Base-by-base conservation (phyloP, 2,888 invertebrate genomes). In the Apamea epomidion region DNA sequence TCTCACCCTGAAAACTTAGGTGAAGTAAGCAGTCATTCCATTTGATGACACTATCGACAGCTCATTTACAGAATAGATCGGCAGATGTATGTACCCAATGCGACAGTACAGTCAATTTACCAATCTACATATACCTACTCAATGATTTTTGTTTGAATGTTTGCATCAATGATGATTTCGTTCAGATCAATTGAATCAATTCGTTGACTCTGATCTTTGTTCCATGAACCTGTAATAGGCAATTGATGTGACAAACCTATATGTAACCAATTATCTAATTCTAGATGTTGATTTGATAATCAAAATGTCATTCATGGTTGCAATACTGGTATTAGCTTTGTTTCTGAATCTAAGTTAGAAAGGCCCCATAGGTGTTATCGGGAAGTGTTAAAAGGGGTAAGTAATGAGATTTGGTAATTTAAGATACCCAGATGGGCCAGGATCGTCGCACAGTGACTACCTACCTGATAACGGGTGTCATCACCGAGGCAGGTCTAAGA, bases 221-320 rank as follows among this genome's bases (percentile, higher is more conserved):
- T 54, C 37, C 73, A 7, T 78, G 77, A 76, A 75, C 68, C 25
- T 29, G 60, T 79, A 73, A 81, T 73, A 68, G 68, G 16, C 42
- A 82, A 82, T 85, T 78, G 82, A 76, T 79, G 64, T 48, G 48
- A 45, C 29, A 67, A 68, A 76, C 42, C 14, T 48, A 25, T 42
- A 70, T 29, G 29, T 25, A 79, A 60, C n/a, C 77, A 71, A 88
- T 78, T 76, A 80, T 74, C 42, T 67, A 64, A 68, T 85, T 76
- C 51, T 51, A 29, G n/a, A n/a, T 74, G 67, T 74, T 58, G 45
- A 87, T 70, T 67, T 45, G 37, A 58, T 70, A 18, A 73, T 64
- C 14, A 37, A 37, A 85, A 72, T 60, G 45, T 32, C 32, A 32
- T 32, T 32, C 32, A 32, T 32, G 76, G 45, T n/a, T 7, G 18